Conservation (phyloP, 1,140 invertebrate genomes). For the Triops cancriformis region DNA sequence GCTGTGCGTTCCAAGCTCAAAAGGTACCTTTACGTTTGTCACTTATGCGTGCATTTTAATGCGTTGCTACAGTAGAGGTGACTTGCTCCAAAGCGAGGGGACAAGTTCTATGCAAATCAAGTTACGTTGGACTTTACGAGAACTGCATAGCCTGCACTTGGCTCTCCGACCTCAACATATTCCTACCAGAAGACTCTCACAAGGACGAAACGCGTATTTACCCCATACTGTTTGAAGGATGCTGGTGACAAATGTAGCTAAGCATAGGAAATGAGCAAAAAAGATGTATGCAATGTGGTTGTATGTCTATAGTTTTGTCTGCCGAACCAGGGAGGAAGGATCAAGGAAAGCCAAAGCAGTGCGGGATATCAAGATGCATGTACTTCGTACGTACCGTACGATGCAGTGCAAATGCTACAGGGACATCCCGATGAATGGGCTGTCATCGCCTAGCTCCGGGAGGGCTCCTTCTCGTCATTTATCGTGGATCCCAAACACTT, state of each 20-base stretch:
- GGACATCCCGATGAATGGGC: conserved; percentile 12
- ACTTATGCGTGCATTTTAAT: neutral
- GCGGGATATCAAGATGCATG: neutral
- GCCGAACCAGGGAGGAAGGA: neutral
- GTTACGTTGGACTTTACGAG: neutral
- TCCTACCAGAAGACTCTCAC: neutral
- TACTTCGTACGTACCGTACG: neutral
- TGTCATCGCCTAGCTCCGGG: conserved; percentile 8
- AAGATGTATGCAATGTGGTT: neutral
- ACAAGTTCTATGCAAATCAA: conserved; percentile 2
- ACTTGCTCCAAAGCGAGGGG: conserved; percentile 7
- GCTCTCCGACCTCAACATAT: neutral
- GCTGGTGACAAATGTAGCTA: conserved; percentile 10
- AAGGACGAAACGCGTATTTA: neutral
- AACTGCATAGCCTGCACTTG: neutral
- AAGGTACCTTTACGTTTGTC: neutral
- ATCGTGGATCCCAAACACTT: neutral
- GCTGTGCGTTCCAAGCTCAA: neutral
- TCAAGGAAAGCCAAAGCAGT: neutral
- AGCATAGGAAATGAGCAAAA: conserved; percentile 3
- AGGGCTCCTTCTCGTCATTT: conserved; percentile 5
- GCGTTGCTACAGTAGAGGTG: neutral
- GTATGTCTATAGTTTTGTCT: neutral
- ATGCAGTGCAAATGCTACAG: conserved; percentile 2
- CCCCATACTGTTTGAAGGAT: conserved; percentile 13